These are phyloP conservation scores for Fregata magnificens DNA, from an alignment of 2,113 vertebrate species.

Conservation along the genomic window DNA sequence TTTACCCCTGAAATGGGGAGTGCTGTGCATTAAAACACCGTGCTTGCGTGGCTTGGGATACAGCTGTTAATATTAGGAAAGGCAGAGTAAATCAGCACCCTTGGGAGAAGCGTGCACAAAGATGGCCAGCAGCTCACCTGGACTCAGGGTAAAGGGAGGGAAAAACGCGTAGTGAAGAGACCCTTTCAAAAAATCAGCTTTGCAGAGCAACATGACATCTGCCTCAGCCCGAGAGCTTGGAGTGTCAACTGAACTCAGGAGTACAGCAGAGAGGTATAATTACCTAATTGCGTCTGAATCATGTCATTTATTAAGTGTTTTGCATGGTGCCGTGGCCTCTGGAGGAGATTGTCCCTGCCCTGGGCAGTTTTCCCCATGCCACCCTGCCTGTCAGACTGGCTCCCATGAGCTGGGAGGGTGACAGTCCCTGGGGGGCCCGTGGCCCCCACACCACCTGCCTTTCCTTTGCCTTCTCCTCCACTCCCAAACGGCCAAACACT, in stretches of 20 bases:
- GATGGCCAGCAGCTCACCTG: background rate
- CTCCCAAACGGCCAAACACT: background rate
- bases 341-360: background rate
- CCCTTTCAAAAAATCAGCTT: background rate
- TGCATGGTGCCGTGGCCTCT: background rate
- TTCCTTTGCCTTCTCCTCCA: background rate
- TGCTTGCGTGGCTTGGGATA: accelerated
- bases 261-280: background rate
- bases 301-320: background rate
- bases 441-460: background rate
- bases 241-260: background rate
- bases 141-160: background rate
- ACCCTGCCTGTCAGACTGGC: background rate
- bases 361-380: background rate
- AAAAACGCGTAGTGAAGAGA: accelerated
- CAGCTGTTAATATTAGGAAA: background rate
- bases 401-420: background rate
- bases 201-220: background rate
- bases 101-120: background rate
- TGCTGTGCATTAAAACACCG: background rate
- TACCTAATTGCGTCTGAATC: background rate
- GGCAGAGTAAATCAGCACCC: background rate
- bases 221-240: background rate
- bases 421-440: background rate
- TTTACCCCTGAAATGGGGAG: background rate